Base-by-base conservation (phyloP, 2,113 vertebrate genomes). In the Epinephelus fuscoguttatus region DNA sequence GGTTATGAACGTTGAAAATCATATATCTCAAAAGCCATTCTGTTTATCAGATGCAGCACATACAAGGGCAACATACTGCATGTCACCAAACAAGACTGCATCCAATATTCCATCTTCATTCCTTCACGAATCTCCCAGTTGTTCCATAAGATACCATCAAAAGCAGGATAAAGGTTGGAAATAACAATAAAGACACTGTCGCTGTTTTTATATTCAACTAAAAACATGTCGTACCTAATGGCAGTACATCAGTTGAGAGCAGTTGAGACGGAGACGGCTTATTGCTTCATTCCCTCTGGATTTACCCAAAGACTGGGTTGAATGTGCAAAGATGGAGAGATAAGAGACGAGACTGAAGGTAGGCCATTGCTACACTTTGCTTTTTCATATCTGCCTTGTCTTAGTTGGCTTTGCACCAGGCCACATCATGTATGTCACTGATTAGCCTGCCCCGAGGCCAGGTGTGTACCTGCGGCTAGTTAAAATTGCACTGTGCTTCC, bases 361-460 rank as follows among this genome's bases (percentile, higher is more conserved):
- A 40, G 59, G 30, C 67, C 66, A 50, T 37, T 10, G 4, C 19
- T 63, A 63, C 9, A 56, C 21, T 63, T 45, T 47, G 27, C 78
- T 81, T 68, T 81, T 71, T 86, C 47, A 78, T 74, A 56, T 85
- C 7, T 67, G 64, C 10, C 6, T 50, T 0, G 7, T 75, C 70
- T 80, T 30, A 40, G 37, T 42, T 72, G 75, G 40, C 61, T 91
- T 81, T 56, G 33, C 53, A 67, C 27, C 0, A 40, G 37, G 68
- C 59, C 75, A 67, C 42, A 66, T 70, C 68, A 81, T 53, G 77
- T 84, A 80, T 78, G 75, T 77, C 60, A 23, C 23, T 61, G 68
- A 81, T 78, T 77, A 45, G 53, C 68, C 25, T 27, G 15, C 62
- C 80, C 49, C 10, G 4, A 70, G 42, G 78, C 49, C 75, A 59